A percentile compares a stretch with the other conserved stretches of the same genome.
phyloP scores from a whole-genome alignment of 2,888 invertebrate genomes.

The Eristalinus sepulchralis region DNA sequence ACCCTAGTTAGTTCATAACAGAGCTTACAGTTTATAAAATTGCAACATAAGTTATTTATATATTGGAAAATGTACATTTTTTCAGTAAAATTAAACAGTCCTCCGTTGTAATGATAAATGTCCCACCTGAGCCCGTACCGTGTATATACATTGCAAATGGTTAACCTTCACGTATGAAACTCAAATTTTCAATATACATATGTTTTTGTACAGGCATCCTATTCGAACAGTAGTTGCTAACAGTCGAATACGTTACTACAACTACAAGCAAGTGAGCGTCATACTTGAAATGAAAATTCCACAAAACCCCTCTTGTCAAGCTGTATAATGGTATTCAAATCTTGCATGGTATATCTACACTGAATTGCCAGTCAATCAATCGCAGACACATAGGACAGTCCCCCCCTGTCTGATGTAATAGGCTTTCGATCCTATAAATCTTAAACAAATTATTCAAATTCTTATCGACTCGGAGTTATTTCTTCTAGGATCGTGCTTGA shows the following conservation, averaged over 20 bases:
- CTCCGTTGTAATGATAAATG: background rate
- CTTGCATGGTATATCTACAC: background rate
- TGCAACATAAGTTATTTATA: no score
- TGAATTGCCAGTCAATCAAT: background rate
- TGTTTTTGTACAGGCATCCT: background rate
- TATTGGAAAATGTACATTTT: no score
- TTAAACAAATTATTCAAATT: conserved; percentile 7
- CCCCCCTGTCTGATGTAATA: background rate
- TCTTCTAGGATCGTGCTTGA: background rate
- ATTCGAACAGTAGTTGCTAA: background rate
- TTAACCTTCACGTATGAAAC: background rate
- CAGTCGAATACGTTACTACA: background rate
- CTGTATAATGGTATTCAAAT: background rate
- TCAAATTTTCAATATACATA: background rate
- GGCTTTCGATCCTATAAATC: background rate
- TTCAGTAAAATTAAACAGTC: background rate
- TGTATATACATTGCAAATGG: background rate
- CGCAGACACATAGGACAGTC: background rate
- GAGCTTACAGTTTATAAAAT: no score
- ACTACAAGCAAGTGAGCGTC: background rate
- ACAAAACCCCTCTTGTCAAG: background rate
- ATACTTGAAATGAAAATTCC: background rate
- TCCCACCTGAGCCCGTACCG: background rate
- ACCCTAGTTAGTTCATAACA: no score
- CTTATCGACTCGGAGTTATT: background rate